A percentile compares a stretch with the other conserved stretches of the same genome.
Evolutionary conservation across 1,140 invertebrate genomes (phyloP).

Genomic region (Heliconius nattereri): DNA sequence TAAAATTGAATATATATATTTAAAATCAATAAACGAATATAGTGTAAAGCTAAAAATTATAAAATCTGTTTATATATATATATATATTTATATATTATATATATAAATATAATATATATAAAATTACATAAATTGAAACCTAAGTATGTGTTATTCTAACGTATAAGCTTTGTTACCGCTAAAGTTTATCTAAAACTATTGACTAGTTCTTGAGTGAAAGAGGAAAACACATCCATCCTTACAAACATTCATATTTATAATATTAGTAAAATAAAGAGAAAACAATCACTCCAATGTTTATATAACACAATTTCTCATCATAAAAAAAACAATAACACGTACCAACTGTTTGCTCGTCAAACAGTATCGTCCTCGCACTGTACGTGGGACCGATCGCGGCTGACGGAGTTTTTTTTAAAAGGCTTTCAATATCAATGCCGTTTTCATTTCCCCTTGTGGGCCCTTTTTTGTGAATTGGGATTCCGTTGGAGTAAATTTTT

Average conservation of each 20-base stretch:
- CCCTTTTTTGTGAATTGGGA: slow-evolving; percentile 55
- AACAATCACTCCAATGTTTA: slow-evolving; percentile 16
- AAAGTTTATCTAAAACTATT: no score
- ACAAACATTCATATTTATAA: background rate
- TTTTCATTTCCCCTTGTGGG: slow-evolving; percentile 62
- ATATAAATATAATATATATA: no score
- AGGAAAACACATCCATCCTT: background rate
- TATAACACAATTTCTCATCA: slow-evolving; percentile 10
- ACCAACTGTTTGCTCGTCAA: slow-evolving; percentile 39
- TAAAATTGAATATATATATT: no score
- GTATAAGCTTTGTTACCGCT: no score
- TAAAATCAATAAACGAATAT: no score
- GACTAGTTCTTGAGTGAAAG: no score
- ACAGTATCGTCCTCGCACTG: slow-evolving; percentile 40
- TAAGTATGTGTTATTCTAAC: no score
- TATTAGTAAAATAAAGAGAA: background rate
- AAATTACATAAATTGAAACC: no score
- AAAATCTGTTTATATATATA: no score
- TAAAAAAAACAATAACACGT: slow-evolving; percentile 31
- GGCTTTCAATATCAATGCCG: slow-evolving; percentile 62
- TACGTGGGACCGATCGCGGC: slow-evolving; percentile 42
- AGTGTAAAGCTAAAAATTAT: no score
- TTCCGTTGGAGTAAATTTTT: slow-evolving; percentile 19
- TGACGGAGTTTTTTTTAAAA: slow-evolving; percentile 54
- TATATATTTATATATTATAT: no score